phyloP scores from a whole-genome alignment of 2,888 invertebrate species.

The Mesorhabditis spiculigera region DNA sequence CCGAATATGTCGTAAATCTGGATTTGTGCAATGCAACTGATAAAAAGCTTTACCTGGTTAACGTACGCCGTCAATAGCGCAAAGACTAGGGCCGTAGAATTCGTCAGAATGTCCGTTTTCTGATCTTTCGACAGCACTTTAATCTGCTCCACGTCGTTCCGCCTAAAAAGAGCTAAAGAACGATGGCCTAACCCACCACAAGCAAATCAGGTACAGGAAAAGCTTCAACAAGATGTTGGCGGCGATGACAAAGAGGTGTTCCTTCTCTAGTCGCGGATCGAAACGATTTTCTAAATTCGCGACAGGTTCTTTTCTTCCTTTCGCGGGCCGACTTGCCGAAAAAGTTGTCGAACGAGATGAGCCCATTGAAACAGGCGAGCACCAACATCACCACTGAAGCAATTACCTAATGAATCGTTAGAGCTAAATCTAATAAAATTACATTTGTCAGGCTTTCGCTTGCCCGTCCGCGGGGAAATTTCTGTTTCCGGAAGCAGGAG shows the following conservation, averaged over 20 bases:
- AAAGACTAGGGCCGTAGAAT: constrained; percentile 22
- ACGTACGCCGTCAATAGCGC: neutral
- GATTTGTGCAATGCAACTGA: neutral
- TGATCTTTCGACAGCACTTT: constrained; percentile 30
- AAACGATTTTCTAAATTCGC: constrained; percentile 17
- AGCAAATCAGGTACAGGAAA: constrained; percentile 23
- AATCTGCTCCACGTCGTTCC: constrained; percentile 20
- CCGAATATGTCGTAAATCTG: constrained; percentile 30
- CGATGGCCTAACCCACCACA: constrained; percentile 12
- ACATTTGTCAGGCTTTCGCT: constrained; percentile 25
- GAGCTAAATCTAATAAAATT: neutral
- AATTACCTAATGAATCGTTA: constrained; percentile 14
- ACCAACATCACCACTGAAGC: constrained; percentile 26
- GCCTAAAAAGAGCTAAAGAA: neutral
- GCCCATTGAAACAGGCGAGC: constrained; percentile 14
- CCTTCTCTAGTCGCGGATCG: constrained; percentile 13
- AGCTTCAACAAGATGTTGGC: constrained; percentile 24
- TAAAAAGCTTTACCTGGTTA: neutral
- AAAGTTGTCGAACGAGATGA: neutral
- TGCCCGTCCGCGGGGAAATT: constrained; percentile 25
- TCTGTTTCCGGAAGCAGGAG: constrained; percentile 10
- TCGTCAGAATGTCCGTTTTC: constrained; percentile 25
- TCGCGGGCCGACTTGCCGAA: neutral
- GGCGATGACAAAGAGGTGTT: constrained; percentile 19
- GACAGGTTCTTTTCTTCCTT: neutral